phyloP scores from a whole-genome alignment of 2,888 invertebrate genomes.

The Gymnoscelis rufifasciata region DNA sequence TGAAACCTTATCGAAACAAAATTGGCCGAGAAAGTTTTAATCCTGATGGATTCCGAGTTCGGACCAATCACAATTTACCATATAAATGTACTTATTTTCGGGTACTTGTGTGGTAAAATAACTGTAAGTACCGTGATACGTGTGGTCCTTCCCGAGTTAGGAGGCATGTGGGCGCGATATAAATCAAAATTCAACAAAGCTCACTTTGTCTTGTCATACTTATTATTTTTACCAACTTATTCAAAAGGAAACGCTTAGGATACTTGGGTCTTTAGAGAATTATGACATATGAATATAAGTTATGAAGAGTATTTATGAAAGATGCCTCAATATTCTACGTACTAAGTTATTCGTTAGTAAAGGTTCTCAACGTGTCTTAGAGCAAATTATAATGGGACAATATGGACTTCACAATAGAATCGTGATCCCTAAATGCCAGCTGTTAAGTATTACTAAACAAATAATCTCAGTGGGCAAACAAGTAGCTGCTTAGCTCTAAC shows the following conservation, averaged over 20 bases:
- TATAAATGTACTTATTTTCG: neutral
- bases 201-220: constrained; percentile 26
- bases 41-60: too few species aligned
- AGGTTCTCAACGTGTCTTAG: neutral
- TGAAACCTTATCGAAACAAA: too few species aligned
- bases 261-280: constrained; percentile 7
- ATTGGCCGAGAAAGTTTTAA: too few species aligned
- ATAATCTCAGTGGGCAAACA: constrained; percentile 31
- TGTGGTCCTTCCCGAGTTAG: constrained; percentile 49
- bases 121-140: constrained; percentile 26
- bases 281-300: neutral
- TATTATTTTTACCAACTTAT: constrained; percentile 17
- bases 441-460: constrained; percentile 34
- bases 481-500: constrained; percentile 23
- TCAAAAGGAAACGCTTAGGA: constrained; percentile 7
- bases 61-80: too few species aligned
- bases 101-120: neutral
- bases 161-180: constrained; percentile 37
- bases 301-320: neutral
- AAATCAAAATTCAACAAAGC: constrained; percentile 33
- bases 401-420: constrained; percentile 3
- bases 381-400: constrained; percentile 1
- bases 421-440: constrained; percentile 31
- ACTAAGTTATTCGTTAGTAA: neutral
- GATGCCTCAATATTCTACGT: neutral